Conservation (phyloP, 2,797 vertebrate species). For the Coreius guichenoti region DNA sequence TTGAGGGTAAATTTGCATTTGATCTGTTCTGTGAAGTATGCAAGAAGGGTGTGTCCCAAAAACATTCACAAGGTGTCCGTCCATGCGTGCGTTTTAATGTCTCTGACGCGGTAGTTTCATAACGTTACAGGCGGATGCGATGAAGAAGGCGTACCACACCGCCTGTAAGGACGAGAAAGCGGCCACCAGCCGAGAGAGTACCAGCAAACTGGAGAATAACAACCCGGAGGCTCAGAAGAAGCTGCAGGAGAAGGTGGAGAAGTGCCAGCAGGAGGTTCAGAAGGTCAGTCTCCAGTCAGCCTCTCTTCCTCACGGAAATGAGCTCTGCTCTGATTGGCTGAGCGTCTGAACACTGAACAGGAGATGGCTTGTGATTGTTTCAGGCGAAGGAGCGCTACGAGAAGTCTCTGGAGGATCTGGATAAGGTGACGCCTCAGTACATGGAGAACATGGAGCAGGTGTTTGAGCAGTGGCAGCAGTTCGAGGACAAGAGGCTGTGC, state of each 20-base stretch:
- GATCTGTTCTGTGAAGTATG: not conserved
- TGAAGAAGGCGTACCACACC: slow-evolving; percentile 91
- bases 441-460: slow-evolving; percentile 99
- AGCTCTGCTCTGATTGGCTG: too few relatives aligned
- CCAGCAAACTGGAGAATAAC: slow-evolving; percentile 91
- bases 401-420: slow-evolving; percentile 91
- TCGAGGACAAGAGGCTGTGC: slow-evolving; percentile 91
- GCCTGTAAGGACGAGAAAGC: slow-evolving; percentile 97
- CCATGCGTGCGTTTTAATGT: not conserved
- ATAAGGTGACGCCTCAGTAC: slow-evolving; percentile 92
- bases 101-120: not conserved
- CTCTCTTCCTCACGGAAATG: too few relatives aligned
- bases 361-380: not conserved
- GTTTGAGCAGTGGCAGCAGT: slow-evolving; percentile 97
- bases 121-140: slow-evolving; percentile 78
- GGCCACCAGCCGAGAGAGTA: slow-evolving; percentile 89
- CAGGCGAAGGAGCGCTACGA: slow-evolving; percentile 94
- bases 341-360: too few relatives aligned
- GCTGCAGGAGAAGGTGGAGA: slow-evolving; percentile 97
- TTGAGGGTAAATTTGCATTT: not conserved
- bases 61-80: not conserved
- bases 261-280: slow-evolving; percentile 92
- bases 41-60: not conserved
- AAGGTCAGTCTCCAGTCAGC: slow-evolving; percentile 88
- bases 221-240: slow-evolving; percentile 95